A percentile compares a stretch with the other conserved stretches of the same genome.
phyloP scores from a whole-genome alignment of 2,797 vertebrate species.

The Poecilia velifera region DNA sequence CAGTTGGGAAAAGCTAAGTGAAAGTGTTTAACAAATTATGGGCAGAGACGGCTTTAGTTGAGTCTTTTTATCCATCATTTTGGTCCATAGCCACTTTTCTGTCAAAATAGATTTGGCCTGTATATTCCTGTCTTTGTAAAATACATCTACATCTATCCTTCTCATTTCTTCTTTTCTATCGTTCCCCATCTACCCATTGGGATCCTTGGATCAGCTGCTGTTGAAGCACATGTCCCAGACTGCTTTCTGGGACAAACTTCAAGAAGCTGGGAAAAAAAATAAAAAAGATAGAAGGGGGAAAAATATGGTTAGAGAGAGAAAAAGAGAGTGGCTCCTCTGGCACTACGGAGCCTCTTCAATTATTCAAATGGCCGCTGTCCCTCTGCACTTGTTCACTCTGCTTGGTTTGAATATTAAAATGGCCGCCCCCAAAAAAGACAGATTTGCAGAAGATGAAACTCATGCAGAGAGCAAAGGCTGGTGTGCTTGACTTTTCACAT shows the following conservation, averaged over 20 bases:
- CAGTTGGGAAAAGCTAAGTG: slow-evolving; percentile 53
- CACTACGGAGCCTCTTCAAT: slow-evolving; percentile 75
- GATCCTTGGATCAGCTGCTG: slow-evolving; percentile 65
- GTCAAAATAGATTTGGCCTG: slow-evolving; percentile 61
- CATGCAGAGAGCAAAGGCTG: slow-evolving; percentile 73
- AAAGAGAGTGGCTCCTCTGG: slow-evolving; percentile 65
- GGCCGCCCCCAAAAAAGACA: slow-evolving; percentile 70
- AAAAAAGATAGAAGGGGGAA: slow-evolving; percentile 20
- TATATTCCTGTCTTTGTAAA: slow-evolving; percentile 43
- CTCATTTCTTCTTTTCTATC: slow-evolving; percentile 50
- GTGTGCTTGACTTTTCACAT: slow-evolving; percentile 59
- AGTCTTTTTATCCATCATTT: slow-evolving; percentile 58
- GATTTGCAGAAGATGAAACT: slow-evolving; percentile 75
- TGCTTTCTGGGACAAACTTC: slow-evolving; percentile 80
- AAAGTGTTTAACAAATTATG: slow-evolving; percentile 70
- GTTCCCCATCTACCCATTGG: slow-evolving; percentile 60
- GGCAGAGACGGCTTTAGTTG: slow-evolving; percentile 49
- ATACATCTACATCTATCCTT: slow-evolving; percentile 39
- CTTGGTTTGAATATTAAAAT: slow-evolving; percentile 82
- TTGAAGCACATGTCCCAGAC: slow-evolving; percentile 65
- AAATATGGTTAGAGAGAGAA: slow-evolving; percentile 50
- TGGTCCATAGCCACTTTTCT: slow-evolving; percentile 60
- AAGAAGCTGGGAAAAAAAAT: slow-evolving; percentile 55
- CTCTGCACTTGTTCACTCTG: slow-evolving; percentile 79
- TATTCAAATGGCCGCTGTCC: slow-evolving; percentile 80